A percentile compares a stretch with the other conserved stretches of the same genome.
Conservation (phyloP, 64 coral and sea anemone species). For the Acropora yongei region DNA sequence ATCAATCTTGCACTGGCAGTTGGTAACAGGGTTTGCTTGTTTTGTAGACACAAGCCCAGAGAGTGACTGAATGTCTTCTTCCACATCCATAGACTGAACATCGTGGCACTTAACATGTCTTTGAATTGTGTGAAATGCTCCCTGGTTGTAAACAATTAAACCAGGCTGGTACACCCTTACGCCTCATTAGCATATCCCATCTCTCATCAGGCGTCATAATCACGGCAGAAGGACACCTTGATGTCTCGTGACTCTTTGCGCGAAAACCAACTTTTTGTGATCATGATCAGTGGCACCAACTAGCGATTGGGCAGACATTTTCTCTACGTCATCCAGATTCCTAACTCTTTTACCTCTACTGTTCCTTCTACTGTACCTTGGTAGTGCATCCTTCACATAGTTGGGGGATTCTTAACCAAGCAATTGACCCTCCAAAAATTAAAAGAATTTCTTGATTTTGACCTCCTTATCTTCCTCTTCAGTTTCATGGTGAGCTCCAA, state of each 20-base stretch:
- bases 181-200: not conserved
- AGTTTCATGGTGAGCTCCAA: constrained; percentile 30
- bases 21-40: no score
- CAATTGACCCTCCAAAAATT: constrained; percentile 28
- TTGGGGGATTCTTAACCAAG: constrained; percentile 12
- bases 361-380: no score
- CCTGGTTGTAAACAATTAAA: not conserved
- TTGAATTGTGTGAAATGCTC: not conserved
- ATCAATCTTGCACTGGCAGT: no score
- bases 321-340: no score
- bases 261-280: not conserved
- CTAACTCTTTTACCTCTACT: no score
- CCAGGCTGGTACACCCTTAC: not conserved
- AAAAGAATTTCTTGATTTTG: constrained; percentile 7
- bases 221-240: not conserved
- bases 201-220: not conserved
- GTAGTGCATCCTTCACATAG: not conserved
- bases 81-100: not conserved
- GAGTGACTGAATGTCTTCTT: no score
- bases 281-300: no score
- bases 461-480: constrained; percentile 18
- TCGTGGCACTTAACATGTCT: not conserved
- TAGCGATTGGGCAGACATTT: no score
- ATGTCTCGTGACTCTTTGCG: not conserved
- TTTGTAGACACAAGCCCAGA: no score